Evolutionary conservation across 2,888 invertebrate genomes (phyloP).

Genomic region (Leptogaster cylindrica): DNA sequence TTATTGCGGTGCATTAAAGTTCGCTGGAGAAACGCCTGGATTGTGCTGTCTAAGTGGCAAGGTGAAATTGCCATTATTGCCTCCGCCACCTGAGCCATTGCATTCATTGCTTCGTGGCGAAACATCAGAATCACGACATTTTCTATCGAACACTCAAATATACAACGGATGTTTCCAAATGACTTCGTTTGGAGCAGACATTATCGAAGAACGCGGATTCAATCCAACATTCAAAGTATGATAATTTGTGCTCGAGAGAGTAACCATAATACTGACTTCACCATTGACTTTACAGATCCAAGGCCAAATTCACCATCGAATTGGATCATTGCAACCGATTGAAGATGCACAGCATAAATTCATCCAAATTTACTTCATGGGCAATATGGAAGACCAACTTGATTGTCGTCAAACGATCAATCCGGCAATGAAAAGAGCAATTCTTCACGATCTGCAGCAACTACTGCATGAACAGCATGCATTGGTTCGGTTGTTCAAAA

Average conservation of each 20-base stretch:
- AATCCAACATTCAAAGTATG: too few species aligned
- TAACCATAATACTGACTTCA: too few species aligned
- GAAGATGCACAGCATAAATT: too few species aligned
- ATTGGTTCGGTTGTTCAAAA: slow-evolving; percentile 51
- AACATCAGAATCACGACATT: slow-evolving; percentile 33
- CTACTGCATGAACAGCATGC: background rate
- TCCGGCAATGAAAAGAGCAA: background rate
- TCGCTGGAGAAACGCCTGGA: slow-evolving; percentile 54
- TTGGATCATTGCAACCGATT: too few species aligned
- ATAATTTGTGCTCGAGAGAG: background rate
- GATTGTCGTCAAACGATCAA: background rate
- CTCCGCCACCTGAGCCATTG: slow-evolving; percentile 55
- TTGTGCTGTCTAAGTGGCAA: slow-evolving; percentile 58
- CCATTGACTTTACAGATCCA: too few species aligned
- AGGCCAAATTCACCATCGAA: too few species aligned
- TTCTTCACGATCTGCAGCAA: background rate
- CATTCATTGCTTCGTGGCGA: slow-evolving; percentile 36
- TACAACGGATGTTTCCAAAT: slow-evolving; percentile 41
- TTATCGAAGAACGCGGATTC: background rate
- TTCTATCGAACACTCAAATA: slow-evolving; percentile 19
- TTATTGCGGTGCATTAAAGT: slow-evolving; percentile 56
- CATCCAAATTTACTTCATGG: too few species aligned
- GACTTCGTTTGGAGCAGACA: slow-evolving; percentile 35
- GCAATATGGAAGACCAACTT: background rate
- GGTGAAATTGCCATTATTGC: slow-evolving; percentile 55